Base-by-base conservation (phyloP, 2,888 invertebrate genomes). In the Tetranychus piercei region DNA sequence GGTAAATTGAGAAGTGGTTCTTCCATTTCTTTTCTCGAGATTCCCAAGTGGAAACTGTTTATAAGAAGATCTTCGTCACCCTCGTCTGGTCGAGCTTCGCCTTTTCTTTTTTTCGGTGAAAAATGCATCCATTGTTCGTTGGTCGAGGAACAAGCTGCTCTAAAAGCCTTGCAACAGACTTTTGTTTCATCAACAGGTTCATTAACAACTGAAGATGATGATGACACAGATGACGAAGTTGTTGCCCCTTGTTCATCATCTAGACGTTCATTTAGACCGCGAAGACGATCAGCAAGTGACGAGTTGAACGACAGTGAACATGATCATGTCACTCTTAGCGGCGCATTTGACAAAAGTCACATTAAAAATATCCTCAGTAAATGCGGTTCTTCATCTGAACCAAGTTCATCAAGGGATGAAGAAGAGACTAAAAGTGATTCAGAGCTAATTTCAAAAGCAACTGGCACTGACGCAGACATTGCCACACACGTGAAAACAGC, bases 11-110 rank as follows among this genome's bases (percentile, higher is more conserved):
- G 73, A 73, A 0, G 9, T 7, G 55, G 55, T 0, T 55, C 55
- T 22, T 67, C 70, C 1, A 43, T n/a, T 2, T 23, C 75, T 34
- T 73, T 76, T 66, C 69, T 76, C 6, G 76, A 76, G 22, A 73
- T 76, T 44, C 76, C 76, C 72, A 76, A 76, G 74, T 76, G 76
- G 76, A 75, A 73, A 73, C 23, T 76, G 11, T 74, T 76, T 8
- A 74, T 76, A 18, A n/a, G 76, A 20, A 11, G 75, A 55, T 71
- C 76, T 11, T 74, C 75, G 5, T 22, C 75, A 18, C 34, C 71
- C 3, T 55, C 55, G 2, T 55, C 55, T 0, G 55, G 55, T 1
- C 55, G 55, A 7, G 9, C 55, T 15, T 55, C 55, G 0, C 55
- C 55, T 55, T 55, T 55, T 15, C 11, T 55, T 2, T 55, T 55